phyloP scores from a whole-genome alignment of 1,140 invertebrate species.

The Drosophila willistoni region DNA sequence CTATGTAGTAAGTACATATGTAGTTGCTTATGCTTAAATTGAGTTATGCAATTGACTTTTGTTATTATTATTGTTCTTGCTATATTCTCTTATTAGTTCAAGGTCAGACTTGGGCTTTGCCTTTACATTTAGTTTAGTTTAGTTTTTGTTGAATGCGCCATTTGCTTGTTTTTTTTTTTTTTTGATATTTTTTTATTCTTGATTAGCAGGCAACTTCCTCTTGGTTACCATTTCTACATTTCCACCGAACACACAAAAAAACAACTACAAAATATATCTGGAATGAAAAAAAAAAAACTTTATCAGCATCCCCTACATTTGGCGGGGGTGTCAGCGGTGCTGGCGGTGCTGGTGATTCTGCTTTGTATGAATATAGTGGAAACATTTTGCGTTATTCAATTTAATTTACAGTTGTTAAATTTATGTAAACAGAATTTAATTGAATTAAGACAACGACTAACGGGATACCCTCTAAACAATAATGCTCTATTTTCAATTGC shows the following conservation, averaged over 20 bases:
- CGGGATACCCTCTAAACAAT: neutral
- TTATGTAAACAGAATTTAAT: slow-evolving; percentile 7
- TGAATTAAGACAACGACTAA: neutral
- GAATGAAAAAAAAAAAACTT: neutral
- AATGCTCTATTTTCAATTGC: neutral
- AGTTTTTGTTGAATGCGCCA: slow-evolving; percentile 36
- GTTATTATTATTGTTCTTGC: neutral
- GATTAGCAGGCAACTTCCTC: slow-evolving; percentile 19
- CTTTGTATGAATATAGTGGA: neutral
- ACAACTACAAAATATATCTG: neutral
- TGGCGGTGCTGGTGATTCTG: neutral
- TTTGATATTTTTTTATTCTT: neutral
- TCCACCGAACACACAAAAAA: neutral
- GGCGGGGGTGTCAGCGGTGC: neutral
- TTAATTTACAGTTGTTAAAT: slow-evolving; percentile 3
- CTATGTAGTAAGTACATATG: too few relatives aligned
- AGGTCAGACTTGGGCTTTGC: slow-evolving; percentile 21
- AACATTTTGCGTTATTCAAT: slow-evolving; percentile 14
- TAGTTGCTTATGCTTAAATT: neutral
- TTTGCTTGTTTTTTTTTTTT: slow-evolving; percentile 14
- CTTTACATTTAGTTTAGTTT: slow-evolving; percentile 1
- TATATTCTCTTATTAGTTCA: slow-evolving; percentile 21
- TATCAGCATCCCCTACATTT: slow-evolving; percentile 6
- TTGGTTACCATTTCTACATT: slow-evolving; percentile 18
- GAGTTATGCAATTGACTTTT: slow-evolving; percentile 9